Evolutionary conservation across 2,888 invertebrate genomes (phyloP), one percentile per base, ranked within the genome.

Genomic region (Catotricha subobsoleta): DNA sequence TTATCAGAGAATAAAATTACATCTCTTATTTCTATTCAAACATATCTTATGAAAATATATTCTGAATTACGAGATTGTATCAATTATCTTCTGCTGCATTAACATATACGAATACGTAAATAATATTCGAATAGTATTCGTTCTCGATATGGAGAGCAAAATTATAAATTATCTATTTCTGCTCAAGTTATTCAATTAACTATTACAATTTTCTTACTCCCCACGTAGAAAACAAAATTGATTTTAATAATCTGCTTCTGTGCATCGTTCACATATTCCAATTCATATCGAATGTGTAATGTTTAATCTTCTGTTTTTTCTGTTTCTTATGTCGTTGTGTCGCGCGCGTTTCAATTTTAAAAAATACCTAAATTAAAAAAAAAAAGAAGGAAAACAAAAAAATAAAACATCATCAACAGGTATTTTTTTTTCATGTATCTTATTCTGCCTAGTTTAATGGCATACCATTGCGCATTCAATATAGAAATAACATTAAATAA

Each of bases 171-270:
- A 40, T 40, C 30, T 30, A 15, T 20, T 19, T 27, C 19, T 30
- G n/a, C 16, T 29, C 18, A 25, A 30, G 33, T 40, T 40, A 33
- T 40, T 40, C 40, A 40, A 40, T 40, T 40, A 40, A 40, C 33
- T 33, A 35, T 20, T 20, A 16, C 35, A 21, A 19, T 20, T 20
- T 35, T n/a, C 12, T 35, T 35, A 35, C 20, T 35, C 35, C 35
- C 21, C 35, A 35, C 37, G 25, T 25, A 25, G 37, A 25, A 25
- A 37, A 15, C 25, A 25, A 37, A 37, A 37, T 25, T 37, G 37
- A 25, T 37, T 25, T 25, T 37, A 25, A 25, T 37, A 23, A 37
- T 18, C 37, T 35, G 35, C 35, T 35, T 35, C 35, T 35, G 35
- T 35, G 35, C 20, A 35, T 35, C 35, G 10, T 35, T 16, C 10